Percentiles rank a stretch among this genome's conserved stretches.
phyloP scores from a whole-genome alignment of 2,113 vertebrate species.

The Heterotilapia buettikoferi region DNA sequence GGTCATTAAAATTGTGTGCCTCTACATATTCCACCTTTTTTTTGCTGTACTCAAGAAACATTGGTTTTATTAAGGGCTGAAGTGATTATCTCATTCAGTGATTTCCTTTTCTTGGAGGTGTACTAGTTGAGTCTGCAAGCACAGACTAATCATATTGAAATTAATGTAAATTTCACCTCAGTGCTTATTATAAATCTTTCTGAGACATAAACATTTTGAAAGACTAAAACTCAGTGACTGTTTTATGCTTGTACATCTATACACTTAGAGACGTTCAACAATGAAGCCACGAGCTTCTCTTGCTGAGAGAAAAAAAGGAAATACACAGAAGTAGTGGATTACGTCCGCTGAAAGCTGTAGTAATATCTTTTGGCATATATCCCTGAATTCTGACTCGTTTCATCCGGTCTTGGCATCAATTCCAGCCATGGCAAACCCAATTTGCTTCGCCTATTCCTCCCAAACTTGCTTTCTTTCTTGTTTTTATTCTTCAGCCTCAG shows the following conservation, averaged over 20 bases:
- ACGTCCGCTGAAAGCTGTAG: conserved; percentile 46
- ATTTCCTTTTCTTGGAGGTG: background rate
- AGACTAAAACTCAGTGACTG: background rate
- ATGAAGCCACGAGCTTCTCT: conserved; percentile 7
- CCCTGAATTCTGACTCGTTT: conserved; percentile 53
- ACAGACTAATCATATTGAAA: background rate
- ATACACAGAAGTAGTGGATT: conserved; percentile 41
- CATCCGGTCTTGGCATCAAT: conserved; percentile 50
- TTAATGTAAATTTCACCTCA: background rate
- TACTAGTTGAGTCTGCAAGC: background rate
- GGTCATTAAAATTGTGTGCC: background rate
- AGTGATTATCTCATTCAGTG: background rate
- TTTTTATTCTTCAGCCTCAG: conserved; percentile 36
- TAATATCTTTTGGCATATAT: conserved; percentile 69
- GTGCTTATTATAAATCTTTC: background rate
- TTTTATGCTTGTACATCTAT: conserved; percentile 15
- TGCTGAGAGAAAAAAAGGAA: conserved; percentile 16
- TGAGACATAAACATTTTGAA: background rate
- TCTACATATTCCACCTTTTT: background rate
- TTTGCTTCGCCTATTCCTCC: conserved; percentile 40
- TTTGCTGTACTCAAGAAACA: background rate
- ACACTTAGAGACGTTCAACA: conserved; percentile 7
- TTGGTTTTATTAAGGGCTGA: background rate
- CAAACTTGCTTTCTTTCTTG: conserved; percentile 33
- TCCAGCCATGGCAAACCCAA: conserved; percentile 47